Evolutionary conservation across 1,140 invertebrate genomes (phyloP).

Genomic region (Piezodorus guildinii): DNA sequence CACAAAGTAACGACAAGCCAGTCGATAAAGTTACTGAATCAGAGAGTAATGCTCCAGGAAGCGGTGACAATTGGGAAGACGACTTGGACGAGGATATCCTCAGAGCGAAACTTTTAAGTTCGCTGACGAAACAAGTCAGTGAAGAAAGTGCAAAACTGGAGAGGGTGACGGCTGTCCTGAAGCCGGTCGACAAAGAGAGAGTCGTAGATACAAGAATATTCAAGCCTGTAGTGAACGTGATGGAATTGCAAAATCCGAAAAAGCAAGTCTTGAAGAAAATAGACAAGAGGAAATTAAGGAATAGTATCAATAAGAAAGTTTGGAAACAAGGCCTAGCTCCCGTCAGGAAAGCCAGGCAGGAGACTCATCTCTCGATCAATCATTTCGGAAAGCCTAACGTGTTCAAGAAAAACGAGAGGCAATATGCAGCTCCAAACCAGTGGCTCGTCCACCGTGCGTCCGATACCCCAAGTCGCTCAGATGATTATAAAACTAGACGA

Average conservation of each 20-base stretch:
- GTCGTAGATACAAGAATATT: not conserved
- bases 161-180: not conserved
- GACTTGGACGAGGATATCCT: slow-evolving; percentile 22
- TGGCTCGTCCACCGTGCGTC: not conserved
- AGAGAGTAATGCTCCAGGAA: not conserved
- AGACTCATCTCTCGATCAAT: not conserved
- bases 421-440: not conserved
- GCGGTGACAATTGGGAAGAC: slow-evolving; percentile 21
- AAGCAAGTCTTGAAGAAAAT: slow-evolving; percentile 3
- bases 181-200: slow-evolving; percentile 7
- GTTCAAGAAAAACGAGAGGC: not conserved
- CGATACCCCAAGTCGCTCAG: slow-evolving; percentile 3
- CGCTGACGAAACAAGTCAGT: slow-evolving; percentile 8
- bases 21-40: not conserved
- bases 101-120: slow-evolving; percentile 20
- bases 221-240: too few relatives aligned
- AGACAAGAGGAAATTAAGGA: slow-evolving; percentile 6
- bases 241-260: not conserved
- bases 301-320: slow-evolving; percentile 9
- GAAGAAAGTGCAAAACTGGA: not conserved
- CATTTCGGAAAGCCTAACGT: not conserved
- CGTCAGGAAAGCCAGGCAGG: not conserved
- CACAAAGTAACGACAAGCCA: too few relatives aligned
- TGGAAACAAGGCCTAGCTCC: slow-evolving; percentile 1
- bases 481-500: slow-evolving; percentile 19